A percentile compares a stretch with the other conserved stretches of the same genome.
These are phyloP conservation scores for Scolopax mira DNA, from an alignment of 2,113 vertebrate genomes.

Conservation along the genomic window DNA sequence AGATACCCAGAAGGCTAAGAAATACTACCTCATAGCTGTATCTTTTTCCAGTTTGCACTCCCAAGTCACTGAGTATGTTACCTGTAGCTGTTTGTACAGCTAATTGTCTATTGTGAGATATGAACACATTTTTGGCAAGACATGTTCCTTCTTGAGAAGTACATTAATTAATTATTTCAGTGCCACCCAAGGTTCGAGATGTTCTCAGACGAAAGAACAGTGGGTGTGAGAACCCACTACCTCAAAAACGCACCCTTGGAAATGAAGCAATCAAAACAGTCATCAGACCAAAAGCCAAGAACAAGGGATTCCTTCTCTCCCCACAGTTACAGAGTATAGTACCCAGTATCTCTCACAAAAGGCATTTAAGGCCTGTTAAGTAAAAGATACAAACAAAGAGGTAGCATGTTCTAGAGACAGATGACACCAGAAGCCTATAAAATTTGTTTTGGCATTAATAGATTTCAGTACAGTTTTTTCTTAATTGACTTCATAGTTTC, in stretches of 20 bases:
- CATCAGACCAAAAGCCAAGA: not conserved
- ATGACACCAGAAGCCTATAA: not conserved
- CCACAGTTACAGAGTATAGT: not conserved
- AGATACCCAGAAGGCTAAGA: not conserved
- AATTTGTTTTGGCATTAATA: not conserved
- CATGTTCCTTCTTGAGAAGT: not conserved
- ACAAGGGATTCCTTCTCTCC: not conserved
- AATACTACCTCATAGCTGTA: not conserved
- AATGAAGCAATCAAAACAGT: not conserved
- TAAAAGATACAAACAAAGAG: not conserved
- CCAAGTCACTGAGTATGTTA: not conserved
- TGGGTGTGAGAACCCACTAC: not conserved
- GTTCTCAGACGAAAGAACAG: not conserved
- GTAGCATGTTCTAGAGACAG: not conserved
- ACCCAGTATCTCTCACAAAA: not conserved
- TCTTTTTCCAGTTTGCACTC: not conserved
- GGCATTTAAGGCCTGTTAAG: not conserved
- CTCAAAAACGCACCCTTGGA: not conserved
- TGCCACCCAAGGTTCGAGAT: not conserved
- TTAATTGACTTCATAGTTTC: not conserved
- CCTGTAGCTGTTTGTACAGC: not conserved
- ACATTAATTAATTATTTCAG: not conserved
- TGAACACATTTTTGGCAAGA: not conserved
- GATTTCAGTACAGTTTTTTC: not conserved
- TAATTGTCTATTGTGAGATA: not conserved